These are phyloP conservation scores for Philaethria dido DNA, from an alignment of 2,888 invertebrate genomes.

Conservation along the genomic window DNA sequence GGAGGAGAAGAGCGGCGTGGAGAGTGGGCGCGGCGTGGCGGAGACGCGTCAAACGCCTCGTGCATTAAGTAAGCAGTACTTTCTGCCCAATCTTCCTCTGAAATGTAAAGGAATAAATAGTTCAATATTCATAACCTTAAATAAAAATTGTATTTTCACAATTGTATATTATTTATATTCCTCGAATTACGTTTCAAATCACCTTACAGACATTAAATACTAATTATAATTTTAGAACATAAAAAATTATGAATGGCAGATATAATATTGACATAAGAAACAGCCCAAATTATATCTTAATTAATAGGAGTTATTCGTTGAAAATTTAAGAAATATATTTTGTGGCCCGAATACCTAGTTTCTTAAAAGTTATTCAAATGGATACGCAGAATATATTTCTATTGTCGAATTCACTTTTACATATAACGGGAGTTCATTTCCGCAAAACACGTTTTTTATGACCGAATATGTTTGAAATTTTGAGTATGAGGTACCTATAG, in stretches of 20 bases:
- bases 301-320: not conserved
- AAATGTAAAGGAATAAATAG: constrained; percentile 57
- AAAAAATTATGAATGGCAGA: not conserved
- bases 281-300: not conserved
- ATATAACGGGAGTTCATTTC: constrained; percentile 63
- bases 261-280: not conserved
- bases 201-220: not conserved
- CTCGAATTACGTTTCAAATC: not conserved
- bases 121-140: constrained; percentile 9
- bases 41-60: constrained; percentile 79
- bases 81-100: constrained; percentile 91
- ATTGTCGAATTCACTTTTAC: constrained; percentile 62
- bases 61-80: constrained; percentile 87
- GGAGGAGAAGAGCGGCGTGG: constrained; percentile 57
- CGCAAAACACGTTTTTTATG: constrained; percentile 47
- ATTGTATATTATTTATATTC: not conserved
- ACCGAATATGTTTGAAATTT: constrained; percentile 27
- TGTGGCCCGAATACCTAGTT: constrained; percentile 57
- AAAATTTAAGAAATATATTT: constrained; percentile 12
- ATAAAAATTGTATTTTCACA: not conserved
- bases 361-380: constrained; percentile 52
- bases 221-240: not conserved
- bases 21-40: constrained; percentile 58
- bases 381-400: constrained; percentile 53
- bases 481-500: constrained; percentile 6